Conservation (phyloP, 35 echinoderm and acorn worm species). For the Diadema setosum region DNA sequence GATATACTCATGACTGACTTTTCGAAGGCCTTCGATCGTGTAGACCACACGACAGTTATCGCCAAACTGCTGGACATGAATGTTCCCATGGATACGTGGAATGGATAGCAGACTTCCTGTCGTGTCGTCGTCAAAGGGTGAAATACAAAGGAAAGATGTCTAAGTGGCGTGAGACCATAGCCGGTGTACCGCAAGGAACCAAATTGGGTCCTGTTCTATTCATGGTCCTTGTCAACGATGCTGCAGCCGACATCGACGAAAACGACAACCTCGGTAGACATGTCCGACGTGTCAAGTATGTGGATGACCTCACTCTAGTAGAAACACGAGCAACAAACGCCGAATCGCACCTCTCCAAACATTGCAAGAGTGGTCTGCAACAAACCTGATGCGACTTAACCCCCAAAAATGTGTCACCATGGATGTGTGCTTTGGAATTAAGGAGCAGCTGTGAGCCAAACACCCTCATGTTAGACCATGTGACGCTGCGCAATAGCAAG, state of each 20-base stretch:
- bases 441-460: too few species aligned
- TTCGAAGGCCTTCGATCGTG: conserved; percentile 55
- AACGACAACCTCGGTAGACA: background rate
- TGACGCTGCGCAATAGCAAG: too few species aligned
- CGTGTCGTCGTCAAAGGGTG: background rate
- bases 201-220: background rate
- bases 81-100: background rate
- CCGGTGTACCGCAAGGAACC: background rate
- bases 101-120: background rate
- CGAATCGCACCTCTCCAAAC: background rate
- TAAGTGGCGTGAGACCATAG: background rate
- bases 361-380: background rate
- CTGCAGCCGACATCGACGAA: background rate
- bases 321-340: background rate
- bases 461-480: too few species aligned
- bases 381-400: too few species aligned
- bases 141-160: background rate
- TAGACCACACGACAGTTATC: conserved; percentile 34
- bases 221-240: background rate
- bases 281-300: background rate
- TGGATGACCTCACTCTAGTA: background rate
- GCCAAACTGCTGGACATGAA: background rate
- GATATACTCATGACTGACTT: conserved; percentile 59
- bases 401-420: background rate
- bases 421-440: background rate